Conservation (phyloP, 2,113 vertebrate species). For the Oncorhynchus masou region DNA sequence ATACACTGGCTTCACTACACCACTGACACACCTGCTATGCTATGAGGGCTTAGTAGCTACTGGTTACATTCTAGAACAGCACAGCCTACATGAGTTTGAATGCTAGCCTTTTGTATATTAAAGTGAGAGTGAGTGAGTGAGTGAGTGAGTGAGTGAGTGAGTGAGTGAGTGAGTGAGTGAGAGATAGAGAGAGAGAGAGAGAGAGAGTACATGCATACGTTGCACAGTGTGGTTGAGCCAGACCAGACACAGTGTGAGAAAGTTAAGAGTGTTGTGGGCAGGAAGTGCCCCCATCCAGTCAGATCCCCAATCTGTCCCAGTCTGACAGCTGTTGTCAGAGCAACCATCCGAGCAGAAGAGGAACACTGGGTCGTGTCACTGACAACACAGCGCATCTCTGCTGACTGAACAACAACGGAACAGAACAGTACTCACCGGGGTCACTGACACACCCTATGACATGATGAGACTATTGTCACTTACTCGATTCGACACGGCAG, state of each 20-base stretch:
- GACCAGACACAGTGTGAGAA: slow-evolving; percentile 5
- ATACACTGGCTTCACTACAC: background rate
- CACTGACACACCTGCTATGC: background rate
- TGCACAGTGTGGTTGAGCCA: background rate
- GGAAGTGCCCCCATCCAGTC: slow-evolving; percentile 21
- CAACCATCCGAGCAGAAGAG: background rate
- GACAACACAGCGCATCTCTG: background rate
- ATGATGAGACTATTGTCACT: background rate
- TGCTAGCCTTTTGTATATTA: background rate
- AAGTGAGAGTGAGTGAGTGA: background rate
- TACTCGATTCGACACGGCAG: background rate
- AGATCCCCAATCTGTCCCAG: background rate
- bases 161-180: background rate
- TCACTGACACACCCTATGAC: background rate
- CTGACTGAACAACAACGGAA: too few relatives aligned
- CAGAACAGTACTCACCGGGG: too few relatives aligned
- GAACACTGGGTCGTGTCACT: background rate
- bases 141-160: background rate
- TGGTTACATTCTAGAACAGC: slow-evolving; percentile 18
- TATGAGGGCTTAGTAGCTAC: background rate
- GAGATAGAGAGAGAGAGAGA: too few relatives aligned
- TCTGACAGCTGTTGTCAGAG: background rate
- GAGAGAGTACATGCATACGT: background rate
- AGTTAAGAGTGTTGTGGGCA: slow-evolving; percentile 9
- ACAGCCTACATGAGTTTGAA: background rate